A percentile compares a stretch with the other conserved stretches of the same genome.
These are phyloP conservation scores for Pristionchus fissidentatus DNA, from an alignment of 2,888 invertebrate species.

Conservation along the genomic window DNA sequence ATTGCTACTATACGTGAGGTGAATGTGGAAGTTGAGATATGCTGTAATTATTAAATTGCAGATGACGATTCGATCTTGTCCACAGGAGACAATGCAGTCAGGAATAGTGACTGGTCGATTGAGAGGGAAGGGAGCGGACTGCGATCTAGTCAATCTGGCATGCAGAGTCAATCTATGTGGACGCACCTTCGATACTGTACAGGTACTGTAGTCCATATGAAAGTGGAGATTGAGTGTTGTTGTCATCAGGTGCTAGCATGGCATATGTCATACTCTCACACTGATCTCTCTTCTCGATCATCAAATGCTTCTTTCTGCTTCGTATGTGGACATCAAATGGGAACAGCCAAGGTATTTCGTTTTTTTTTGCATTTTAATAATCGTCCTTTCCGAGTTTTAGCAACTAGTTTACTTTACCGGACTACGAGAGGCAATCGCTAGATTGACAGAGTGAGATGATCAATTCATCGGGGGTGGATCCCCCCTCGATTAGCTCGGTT, in stretches of 20 bases:
- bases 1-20: no score
- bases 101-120: slow-evolving; percentile 3
- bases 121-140: slow-evolving; percentile 11
- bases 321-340: slow-evolving; percentile 59
- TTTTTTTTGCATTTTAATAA: neutral
- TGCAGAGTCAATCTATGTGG: slow-evolving; percentile 42
- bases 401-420: no score
- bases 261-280: slow-evolving; percentile 62
- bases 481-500: no score
- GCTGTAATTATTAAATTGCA: neutral
- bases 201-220: neutral
- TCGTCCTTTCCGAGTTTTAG: no score
- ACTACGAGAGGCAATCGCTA: no score
- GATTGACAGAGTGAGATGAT: neutral
- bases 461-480: neutral
- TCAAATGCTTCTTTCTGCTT: slow-evolving; percentile 53
- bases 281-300: slow-evolving; percentile 52
- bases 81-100: slow-evolving; percentile 23
- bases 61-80: slow-evolving; percentile 32
- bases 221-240: neutral
- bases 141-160: neutral
- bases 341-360: slow-evolving; percentile 52
- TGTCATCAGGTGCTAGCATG: slow-evolving; percentile 57
- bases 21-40: neutral
- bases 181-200: slow-evolving; percentile 28